Conservation (phyloP, 2,113 vertebrate species). For the Mustelus asterias region DNA sequence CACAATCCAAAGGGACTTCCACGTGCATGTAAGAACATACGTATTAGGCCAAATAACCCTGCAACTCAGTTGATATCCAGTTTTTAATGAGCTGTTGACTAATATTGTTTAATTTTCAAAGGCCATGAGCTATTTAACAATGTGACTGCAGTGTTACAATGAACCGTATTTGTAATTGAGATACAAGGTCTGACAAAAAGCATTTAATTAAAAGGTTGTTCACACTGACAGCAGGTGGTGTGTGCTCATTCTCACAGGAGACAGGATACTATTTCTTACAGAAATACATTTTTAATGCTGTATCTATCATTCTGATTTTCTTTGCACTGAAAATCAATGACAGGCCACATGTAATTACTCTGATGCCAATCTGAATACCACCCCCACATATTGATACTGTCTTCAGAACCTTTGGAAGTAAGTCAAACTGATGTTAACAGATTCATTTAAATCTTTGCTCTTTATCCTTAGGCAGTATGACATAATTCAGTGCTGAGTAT, state of each 20-base stretch:
- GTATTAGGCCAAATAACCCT: background rate
- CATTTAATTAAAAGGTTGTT: constrained; percentile 5
- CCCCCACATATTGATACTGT: background rate
- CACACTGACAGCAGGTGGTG: background rate
- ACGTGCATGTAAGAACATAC: background rate
- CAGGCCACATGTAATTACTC: background rate
- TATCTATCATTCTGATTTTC: background rate
- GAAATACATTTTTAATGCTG: constrained; percentile 10
- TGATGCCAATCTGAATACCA: background rate
- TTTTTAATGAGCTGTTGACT: background rate
- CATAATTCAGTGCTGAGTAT: background rate
- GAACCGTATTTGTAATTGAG: background rate
- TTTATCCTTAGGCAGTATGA: background rate
- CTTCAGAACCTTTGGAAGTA: no score
- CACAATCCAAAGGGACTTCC: background rate
- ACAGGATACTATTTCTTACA: background rate
- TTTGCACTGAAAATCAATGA: constrained; percentile 15
- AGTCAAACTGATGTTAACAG: constrained; percentile 20
- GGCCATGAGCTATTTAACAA: background rate
- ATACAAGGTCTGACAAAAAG: background rate
- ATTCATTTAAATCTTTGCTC: background rate
- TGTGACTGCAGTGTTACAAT: background rate
- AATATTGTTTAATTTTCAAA: background rate
- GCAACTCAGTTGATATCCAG: background rate
- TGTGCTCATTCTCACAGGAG: constrained; percentile 1